These are phyloP conservation scores for Drosophila ironensis DNA, from an alignment of 1,140 invertebrate species.

Conservation along the genomic window DNA sequence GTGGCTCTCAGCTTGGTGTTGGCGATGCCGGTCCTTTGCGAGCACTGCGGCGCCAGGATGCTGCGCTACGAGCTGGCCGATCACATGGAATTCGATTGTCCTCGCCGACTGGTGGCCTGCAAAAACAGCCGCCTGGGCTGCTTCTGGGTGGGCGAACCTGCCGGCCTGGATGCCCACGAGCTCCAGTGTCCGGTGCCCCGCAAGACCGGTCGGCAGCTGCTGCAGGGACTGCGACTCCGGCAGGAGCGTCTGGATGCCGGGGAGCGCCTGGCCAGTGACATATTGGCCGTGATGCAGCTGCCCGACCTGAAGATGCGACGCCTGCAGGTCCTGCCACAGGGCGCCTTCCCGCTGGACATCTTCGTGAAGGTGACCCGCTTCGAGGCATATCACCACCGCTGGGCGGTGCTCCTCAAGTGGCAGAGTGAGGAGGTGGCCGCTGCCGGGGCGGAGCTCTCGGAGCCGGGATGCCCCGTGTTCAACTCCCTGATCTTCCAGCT, in stretches of 20 bases:
- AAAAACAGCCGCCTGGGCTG: conserved; percentile 34
- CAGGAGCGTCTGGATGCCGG: not conserved
- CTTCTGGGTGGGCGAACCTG: conserved; percentile 15
- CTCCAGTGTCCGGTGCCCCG: not conserved
- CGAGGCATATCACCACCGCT: not conserved
- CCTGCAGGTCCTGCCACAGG: conserved; percentile 3
- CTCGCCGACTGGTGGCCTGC: conserved; percentile 1
- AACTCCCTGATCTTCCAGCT: conserved; percentile 1
- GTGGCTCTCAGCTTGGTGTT: not conserved
- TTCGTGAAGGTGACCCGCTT: not conserved
- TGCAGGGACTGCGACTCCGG: not conserved
- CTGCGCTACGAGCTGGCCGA: not conserved
- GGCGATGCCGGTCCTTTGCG: not conserved
- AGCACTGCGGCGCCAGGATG: not conserved
- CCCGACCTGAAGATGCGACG: conserved; percentile 1
- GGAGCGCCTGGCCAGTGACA: not conserved
- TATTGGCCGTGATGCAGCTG: conserved; percentile 15
- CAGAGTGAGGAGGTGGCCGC: not conserved
- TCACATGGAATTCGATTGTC: conserved; percentile 22
- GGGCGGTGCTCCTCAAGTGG: conserved; percentile 27
- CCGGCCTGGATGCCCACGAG: not conserved
- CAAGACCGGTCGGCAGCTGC: conserved; percentile 12
- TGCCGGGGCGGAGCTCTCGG: not conserved
- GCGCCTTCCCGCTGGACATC: not conserved
- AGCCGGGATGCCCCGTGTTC: not conserved